These are phyloP conservation scores for Drosophila pruinosa DNA, from an alignment of 1,140 invertebrate species.

Conservation along the genomic window DNA sequence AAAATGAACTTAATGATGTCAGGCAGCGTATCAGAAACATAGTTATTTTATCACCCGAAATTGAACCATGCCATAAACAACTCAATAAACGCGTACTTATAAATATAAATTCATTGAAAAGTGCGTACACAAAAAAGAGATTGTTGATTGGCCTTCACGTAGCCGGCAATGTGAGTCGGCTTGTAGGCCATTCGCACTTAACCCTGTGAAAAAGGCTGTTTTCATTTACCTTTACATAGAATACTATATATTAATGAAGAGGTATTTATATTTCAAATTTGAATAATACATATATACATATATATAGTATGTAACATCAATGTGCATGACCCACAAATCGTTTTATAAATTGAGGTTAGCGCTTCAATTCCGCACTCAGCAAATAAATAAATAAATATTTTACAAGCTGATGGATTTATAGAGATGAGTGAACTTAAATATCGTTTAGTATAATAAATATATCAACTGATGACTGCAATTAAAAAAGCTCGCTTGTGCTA, in stretches of 20 bases:
- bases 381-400: slow-evolving; percentile 11
- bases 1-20: neutral
- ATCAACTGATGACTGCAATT: too few relatives aligned
- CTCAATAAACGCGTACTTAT: slow-evolving; percentile 6
- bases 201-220: slow-evolving; percentile 72
- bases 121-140: slow-evolving; percentile 67
- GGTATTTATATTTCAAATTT: slow-evolving; percentile 8
- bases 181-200: slow-evolving; percentile 59
- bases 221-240: slow-evolving; percentile 43
- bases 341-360: slow-evolving; percentile 68
- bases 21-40: neutral
- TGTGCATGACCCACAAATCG: slow-evolving; percentile 73
- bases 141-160: slow-evolving; percentile 70
- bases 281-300: slow-evolving; percentile 7
- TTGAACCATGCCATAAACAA: slow-evolving; percentile 14
- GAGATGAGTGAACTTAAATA: neutral
- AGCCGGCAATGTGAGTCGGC: slow-evolving; percentile 16
- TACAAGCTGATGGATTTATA: neutral
- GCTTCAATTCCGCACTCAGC: slow-evolving; percentile 70
- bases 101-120: slow-evolving; percentile 49
- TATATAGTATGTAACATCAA: slow-evolving; percentile 31
- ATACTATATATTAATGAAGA: slow-evolving; percentile 20
- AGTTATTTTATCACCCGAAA: neutral
- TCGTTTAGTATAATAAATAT: neutral
- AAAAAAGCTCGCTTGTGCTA: too few relatives aligned